These are phyloP conservation scores for Papilio aristodemus DNA, from an alignment of 1,140 invertebrate genomes.

Conservation along the genomic window DNA sequence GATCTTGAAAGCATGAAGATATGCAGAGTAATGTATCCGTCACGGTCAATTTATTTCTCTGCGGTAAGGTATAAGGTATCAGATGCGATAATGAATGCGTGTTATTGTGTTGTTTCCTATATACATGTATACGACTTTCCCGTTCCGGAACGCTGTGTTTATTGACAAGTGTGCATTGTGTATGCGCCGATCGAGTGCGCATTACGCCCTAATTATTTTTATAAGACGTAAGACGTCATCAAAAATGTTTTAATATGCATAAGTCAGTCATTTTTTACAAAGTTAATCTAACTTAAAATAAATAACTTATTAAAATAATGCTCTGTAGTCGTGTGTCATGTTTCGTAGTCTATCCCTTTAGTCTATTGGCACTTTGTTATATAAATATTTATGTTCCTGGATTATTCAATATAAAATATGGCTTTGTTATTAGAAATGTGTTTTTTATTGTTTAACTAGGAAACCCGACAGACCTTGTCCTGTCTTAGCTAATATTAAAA, in stretches of 20 bases:
- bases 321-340: too few relatives aligned
- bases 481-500: too few relatives aligned
- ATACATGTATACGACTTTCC: conserved; percentile 56
- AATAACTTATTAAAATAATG: too few relatives aligned
- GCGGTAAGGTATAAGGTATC: background rate
- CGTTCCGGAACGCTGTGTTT: conserved; percentile 58
- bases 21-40: background rate
- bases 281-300: too few relatives aligned
- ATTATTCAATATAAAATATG: too few relatives aligned
- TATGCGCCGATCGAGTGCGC: conserved; percentile 40
- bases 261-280: too few relatives aligned
- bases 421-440: too few relatives aligned
- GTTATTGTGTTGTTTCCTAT: conserved; percentile 31
- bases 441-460: too few relatives aligned
- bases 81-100: conserved; percentile 36
- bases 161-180: conserved; percentile 59
- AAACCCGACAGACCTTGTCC: too few relatives aligned
- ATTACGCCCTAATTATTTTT: conserved; percentile 53
- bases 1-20: background rate
- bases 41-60: conserved; percentile 25
- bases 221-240: background rate
- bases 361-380: too few relatives aligned
- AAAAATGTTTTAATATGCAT: background rate
- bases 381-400: too few relatives aligned
- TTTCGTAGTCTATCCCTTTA: too few relatives aligned